Base-by-base conservation (phyloP, 2,888 invertebrate genomes). In the Drosophila barbarae region DNA sequence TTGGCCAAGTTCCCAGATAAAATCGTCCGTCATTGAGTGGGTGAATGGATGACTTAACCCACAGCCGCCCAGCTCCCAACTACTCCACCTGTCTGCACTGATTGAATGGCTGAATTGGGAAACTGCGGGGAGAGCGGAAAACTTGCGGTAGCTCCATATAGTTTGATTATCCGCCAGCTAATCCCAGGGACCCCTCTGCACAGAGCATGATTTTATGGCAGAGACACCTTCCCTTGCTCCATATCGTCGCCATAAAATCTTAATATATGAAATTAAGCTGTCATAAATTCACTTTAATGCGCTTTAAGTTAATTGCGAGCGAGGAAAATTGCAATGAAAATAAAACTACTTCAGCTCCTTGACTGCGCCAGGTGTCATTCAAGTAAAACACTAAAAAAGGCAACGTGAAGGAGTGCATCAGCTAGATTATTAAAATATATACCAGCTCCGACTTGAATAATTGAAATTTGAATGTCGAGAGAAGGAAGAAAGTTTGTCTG, bases 251-350 rank as follows among this genome's bases (percentile, higher is more conserved):
- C 71, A 74, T 85, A 81, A 87, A 87, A 77, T 76, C 77, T 85
- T 87, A 83, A 86, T 87, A 85, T 81, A 83, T 74, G 77, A 82
- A 86, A 86, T 86, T 79, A 86, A 87, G 84, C 76, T 76, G 81
- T 73, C 80, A 82, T 87, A 86, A 87, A 87, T 83, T 87, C 76
- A 70, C 77, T 75, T 82, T 84, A 84, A 78, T 81, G 71, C 73
- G 76, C 79, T 82, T 86, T 87, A 87, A 85, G 85, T 87, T 85
- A 85, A 85, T 85, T 85, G 85, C 80, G 75, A 80, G 68, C 66
- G 28, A 44, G 38, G 72, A 47, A 69, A 67, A 76, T 64, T 61
- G 84, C 84, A 75, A 81, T 85, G 85, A 85, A 83, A 85, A 77
- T 83, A 68, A 74, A 79, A 69, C 56, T 49, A 64, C 67, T 74